phyloP scores from a whole-genome alignment of 2,797 vertebrate species.

The Neostethus bicornis region DNA sequence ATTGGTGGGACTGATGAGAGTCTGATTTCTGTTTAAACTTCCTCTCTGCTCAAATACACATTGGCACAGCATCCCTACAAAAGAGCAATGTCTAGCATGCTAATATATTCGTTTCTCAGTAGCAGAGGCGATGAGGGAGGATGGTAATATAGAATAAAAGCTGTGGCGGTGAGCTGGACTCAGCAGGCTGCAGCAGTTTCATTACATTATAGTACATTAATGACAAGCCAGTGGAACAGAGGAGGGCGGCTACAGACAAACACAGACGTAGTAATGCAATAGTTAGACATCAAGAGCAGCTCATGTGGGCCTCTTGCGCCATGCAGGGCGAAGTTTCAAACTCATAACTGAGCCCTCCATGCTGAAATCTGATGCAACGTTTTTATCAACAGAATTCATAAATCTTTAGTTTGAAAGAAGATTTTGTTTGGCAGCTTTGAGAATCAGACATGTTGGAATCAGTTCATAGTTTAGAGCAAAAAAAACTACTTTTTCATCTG shows the following conservation, averaged over 20 bases:
- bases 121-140: constrained; percentile 16
- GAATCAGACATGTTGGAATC: neutral
- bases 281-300: constrained; percentile 21
- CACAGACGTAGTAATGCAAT: constrained; percentile 49
- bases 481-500: constrained; percentile 11
- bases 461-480: constrained; percentile 30
- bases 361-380: constrained; percentile 11
- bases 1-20: constrained; percentile 8
- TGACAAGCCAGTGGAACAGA: constrained; percentile 28
- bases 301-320: constrained; percentile 2
- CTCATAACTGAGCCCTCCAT: constrained; percentile 5
- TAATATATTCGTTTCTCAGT: constrained; percentile 29
- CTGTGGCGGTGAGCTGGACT: constrained; percentile 30
- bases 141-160: constrained; percentile 51
- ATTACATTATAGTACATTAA: constrained; percentile 52
- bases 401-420: neutral
- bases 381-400: neutral
- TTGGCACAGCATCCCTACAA: constrained; percentile 9
- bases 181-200: constrained; percentile 13
- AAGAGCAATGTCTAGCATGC: constrained; percentile 41
- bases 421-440: neutral
- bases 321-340: neutral
- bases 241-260: constrained; percentile 20
- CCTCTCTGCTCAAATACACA: constrained; percentile 35
- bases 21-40: constrained; percentile 25